phyloP scores from a whole-genome alignment of 1,140 invertebrate genomes.

The Phortica variegata region DNA sequence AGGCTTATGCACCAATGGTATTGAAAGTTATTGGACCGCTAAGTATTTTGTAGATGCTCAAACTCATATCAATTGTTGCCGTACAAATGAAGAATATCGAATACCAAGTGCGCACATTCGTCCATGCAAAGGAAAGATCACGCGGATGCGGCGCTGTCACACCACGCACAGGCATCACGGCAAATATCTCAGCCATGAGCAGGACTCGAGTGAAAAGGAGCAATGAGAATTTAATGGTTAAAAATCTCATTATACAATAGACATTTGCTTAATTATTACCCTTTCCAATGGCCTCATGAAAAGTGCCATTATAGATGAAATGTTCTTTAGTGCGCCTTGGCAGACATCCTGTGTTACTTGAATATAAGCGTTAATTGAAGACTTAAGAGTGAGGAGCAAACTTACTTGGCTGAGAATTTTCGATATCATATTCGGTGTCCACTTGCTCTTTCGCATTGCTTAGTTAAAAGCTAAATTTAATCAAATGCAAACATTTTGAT shows the following conservation, averaged over 20 bases:
- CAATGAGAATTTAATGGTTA: conserved; percentile 1
- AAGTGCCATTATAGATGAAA: conserved; percentile 42
- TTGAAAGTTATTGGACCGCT: conserved; percentile 41
- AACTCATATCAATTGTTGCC: conserved; percentile 17
- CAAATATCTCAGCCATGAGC: conserved; percentile 46
- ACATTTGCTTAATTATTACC: conserved; percentile 12
- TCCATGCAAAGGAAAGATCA: conserved; percentile 43
- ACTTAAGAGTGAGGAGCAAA: no score
- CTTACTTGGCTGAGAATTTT: conserved; percentile 5
- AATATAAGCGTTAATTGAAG: no score
- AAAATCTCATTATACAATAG: background rate
- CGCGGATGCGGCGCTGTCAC: conserved; percentile 31
- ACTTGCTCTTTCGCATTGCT: conserved; percentile 16
- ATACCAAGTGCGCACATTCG: conserved; percentile 33
- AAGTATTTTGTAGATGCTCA: conserved; percentile 35
- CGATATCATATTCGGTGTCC: conserved; percentile 5
- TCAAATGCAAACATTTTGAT: no score
- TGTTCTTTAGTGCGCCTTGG: conserved; percentile 19
- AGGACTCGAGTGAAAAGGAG: conserved; percentile 21
- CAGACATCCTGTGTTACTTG: conserved; percentile 26
- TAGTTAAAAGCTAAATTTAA: conserved; percentile 14
- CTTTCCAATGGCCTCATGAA: conserved; percentile 45
- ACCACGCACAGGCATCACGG: conserved; percentile 52
- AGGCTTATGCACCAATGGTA: conserved; percentile 34
- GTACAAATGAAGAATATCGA: conserved; percentile 28